Conservation (phyloP, 37 sponge, comb jelly and placozoan genomes). For the Haliclona indistincta region DNA sequence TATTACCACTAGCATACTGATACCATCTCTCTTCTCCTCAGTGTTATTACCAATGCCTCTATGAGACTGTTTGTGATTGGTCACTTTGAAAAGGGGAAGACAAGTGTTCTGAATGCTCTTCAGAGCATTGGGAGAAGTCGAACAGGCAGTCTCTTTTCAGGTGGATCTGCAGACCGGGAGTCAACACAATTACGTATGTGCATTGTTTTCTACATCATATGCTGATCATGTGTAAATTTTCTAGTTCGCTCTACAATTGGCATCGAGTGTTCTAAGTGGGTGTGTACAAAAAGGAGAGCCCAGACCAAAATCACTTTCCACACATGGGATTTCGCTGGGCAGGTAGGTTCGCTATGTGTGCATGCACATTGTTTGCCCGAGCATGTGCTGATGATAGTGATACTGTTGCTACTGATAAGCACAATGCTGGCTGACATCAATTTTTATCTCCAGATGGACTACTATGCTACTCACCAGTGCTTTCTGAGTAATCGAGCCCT, state of each 20-base stretch:
- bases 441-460: conserved; percentile 55
- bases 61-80: conserved; percentile 74
- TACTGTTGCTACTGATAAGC: too few relatives aligned
- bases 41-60: conserved; percentile 33
- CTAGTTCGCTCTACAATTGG: conserved; percentile 69
- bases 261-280: conserved; percentile 66
- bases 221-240: background rate
- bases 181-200: background rate
- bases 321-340: conserved; percentile 87
- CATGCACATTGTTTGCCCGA: too few relatives aligned
- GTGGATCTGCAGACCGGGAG: background rate
- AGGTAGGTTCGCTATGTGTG: conserved; percentile 46
- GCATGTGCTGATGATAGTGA: too few relatives aligned
- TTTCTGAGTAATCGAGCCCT: conserved; percentile 72
- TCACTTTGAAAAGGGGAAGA: conserved; percentile 59
- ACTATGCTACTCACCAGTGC: conserved; percentile 80
- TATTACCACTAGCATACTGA: background rate
- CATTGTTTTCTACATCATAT: background rate
- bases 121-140: background rate
- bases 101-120: conserved; percentile 40
- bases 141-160: background rate
- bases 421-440: background rate
- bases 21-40: background rate
- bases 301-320: conserved; percentile 48
- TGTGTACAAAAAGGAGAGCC: conserved; percentile 1